Evolutionary conservation across 2,888 invertebrate species (phyloP), one percentile per base, ranked within the genome.

Genomic region (Leistus spinibarbis): DNA sequence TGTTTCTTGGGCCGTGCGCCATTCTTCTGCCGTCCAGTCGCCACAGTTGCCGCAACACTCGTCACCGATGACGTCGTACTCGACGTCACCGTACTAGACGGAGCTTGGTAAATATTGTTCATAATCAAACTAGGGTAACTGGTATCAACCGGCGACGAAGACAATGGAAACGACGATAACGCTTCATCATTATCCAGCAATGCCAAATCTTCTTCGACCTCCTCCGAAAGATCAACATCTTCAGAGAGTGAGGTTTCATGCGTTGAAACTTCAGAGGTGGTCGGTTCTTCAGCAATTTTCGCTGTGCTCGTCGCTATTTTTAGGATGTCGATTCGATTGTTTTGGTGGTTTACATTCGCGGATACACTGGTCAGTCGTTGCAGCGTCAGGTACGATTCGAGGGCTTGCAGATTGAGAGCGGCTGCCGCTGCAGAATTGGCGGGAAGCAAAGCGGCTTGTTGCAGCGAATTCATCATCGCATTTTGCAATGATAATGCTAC

Each of bases 391-490:
- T 95, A 95, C 62, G 94, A 95, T 88, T 95, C 95, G 77, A 95
- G 86, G 24, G 95, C 95, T 86, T 95, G 95, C 53, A 95, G 88
- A 84, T 95, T 95, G 19, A 95, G 87, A 0, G 95, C 95, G 54
- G 94, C 93, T 54, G 95, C 95, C 7, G 94, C 95, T 3, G 94
- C 93, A 1, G 94, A 94, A 80, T 94, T 93, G 0, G 92, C 92
- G 5, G 95, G 95, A 80, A 95, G 84, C 22, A 95, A 86, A 0
- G 95, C 94, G 0, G 95, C 95, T 82, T 95, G 93, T 84, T 95
- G 95, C 78, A 95, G 86, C 9, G 95, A 94, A 81, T 91, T 93
- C 86, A 95, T 92, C 89, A 95, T 92, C 7, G 95, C 94, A 82
- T 93, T 94, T 85, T 95, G 95, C 69, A 95, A 87, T 13, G 94